Conservation (phyloP, 2,113 vertebrate genomes). For the Crotalus viridis region DNA sequence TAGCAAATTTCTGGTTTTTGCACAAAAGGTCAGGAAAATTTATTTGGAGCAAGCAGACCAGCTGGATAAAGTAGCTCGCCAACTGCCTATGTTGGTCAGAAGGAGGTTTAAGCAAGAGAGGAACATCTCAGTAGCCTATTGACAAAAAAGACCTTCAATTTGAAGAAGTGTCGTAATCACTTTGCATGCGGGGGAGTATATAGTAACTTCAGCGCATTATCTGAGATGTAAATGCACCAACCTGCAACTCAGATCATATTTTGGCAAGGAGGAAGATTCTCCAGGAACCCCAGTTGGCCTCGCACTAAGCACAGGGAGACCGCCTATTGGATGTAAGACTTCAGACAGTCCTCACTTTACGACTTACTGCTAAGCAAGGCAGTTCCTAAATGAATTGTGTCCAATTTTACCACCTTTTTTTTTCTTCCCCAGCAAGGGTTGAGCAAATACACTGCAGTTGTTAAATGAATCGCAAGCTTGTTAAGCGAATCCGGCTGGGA, state of each 20-base stretch:
- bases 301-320: neutral
- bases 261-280: neutral
- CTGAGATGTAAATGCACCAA: neutral
- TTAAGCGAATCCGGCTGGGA: too few relatives aligned
- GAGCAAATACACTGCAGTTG: too few relatives aligned
- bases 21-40: neutral
- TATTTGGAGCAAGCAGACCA: neutral
- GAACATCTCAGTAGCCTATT: neutral
- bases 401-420: neutral
- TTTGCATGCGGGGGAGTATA: neutral
- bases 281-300: neutral
- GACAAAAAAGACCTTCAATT: neutral
- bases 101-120: neutral
- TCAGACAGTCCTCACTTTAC: too few relatives aligned
- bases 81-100: neutral
- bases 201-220: neutral
- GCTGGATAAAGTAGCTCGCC: neutral
- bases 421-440: too few relatives aligned
- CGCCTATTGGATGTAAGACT: neutral
- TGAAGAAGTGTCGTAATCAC: neutral
- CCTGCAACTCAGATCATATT: neutral
- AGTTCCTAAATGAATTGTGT: neutral
- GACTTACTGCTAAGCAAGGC: too few relatives aligned
- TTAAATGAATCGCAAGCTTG: too few relatives aligned
- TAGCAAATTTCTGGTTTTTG: neutral